Evolutionary conservation across 2,888 invertebrate genomes (phyloP), one percentile per base, ranked within the genome.

Genomic region (Heliconius aoede): DNA sequence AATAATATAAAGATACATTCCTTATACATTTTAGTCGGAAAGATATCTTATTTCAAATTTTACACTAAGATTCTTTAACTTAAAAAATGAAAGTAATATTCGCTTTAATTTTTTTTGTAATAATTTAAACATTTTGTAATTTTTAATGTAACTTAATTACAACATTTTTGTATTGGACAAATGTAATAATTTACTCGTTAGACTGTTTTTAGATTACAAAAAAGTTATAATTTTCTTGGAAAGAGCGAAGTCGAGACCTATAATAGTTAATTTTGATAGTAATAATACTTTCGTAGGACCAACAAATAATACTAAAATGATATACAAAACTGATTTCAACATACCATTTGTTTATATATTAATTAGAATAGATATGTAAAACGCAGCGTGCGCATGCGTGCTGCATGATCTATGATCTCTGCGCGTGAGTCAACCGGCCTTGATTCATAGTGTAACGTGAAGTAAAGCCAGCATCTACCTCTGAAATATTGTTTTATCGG

Each of bases 341-440:
- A 60, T 15, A 55, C 21, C 18, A 60, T 32, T 24, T 40, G 72
- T 72, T 72, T 60, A 26, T 72, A 26, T 72, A 5, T 60, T 26
- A 72, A 21, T 72, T 36, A 60, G 21, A 72, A 36, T 40, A 75
- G 69, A 71, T 62, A 71, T 55, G 30, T 32, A 76, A 79, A 79
- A 74, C 76, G 79, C 75, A 78, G 73, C 64, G 71, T 77, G 72
- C 81, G 87, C 87, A 78, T 76, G 78, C 76, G 82, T 82, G 84
- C 84, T 82, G 82, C 80, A 83, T 86, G 71, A 76, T 73, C 68
- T 73, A 67, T 77, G 73, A 76, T 76, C 71, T 51, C 64, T 58
- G 61, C 85, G 85, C 89, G 89, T 94, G 93, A 94, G 84, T 94
- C 94, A 94, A 82, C 73, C 88, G 91, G 86, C 94, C 94, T 94